Base-by-base conservation (phyloP, 2,888 invertebrate genomes). In the Dione vanillae region DNA sequence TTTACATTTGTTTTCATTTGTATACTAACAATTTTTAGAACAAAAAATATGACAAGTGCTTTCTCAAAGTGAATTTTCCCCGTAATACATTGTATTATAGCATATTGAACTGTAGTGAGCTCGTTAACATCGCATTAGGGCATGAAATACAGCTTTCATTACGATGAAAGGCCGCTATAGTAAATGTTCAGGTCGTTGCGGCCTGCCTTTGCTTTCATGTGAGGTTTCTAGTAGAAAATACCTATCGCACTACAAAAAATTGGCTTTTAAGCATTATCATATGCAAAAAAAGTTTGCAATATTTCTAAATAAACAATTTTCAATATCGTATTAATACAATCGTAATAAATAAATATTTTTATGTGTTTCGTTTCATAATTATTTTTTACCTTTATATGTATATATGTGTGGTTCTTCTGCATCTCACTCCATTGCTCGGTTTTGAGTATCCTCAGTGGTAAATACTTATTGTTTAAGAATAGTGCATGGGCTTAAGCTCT, bases 111-210 rank as follows among this genome's bases (percentile, higher is more conserved):
- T 74, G 76, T 78, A 79, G 80, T 65, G 65, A 73, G 77, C 79
- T 83, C 85, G 80, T 85, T 83, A 85, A 78, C 80, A 80, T 79
- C 76, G 74, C 83, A 82, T 83, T 83, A 81, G 74, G 74, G 76
- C 75, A 79, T 80, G 80, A 82, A 83, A 77, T 78, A 78, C 75
- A 68, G 77, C 78, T 69, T 78, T 81, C 79, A 81, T 80, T 80
- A 79, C 74, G 76, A 78, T 78, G 77, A 80, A 80, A 81, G 69
- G 69, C 66, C 68, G 51, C 71, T 71, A 56, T 69, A 73, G 68
- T 67, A 66, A 67, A 70, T 70, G 67, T 71, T 69, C 71, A 65
- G 68, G 65, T 67, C 67, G 66, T 61, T 59, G 70, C 52, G 70
- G 61, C 54, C 68, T 62, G 79, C 78, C 75, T 74, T 74, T 76